Conservation (phyloP, 1,140 invertebrate species). For the Chlorops oryzae region DNA sequence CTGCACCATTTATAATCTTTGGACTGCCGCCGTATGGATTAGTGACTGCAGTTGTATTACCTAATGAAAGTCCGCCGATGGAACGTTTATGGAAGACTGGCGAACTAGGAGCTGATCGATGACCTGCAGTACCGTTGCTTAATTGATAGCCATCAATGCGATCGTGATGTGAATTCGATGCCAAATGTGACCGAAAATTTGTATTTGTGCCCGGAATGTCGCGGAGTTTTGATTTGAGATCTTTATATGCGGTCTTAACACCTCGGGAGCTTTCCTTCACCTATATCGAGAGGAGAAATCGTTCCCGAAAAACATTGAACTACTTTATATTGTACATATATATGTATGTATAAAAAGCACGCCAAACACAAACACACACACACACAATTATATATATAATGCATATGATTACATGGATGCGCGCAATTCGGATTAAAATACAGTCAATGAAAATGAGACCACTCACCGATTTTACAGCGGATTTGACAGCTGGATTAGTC, state of each 20-base stretch:
- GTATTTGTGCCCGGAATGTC: slow-evolving; percentile 46
- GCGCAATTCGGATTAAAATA: too few relatives aligned
- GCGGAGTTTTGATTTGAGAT: slow-evolving; percentile 58
- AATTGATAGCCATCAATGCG: slow-evolving; percentile 43
- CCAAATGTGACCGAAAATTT: slow-evolving; percentile 38
- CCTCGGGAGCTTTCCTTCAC: slow-evolving; percentile 71
- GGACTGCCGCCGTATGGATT: slow-evolving; percentile 19
- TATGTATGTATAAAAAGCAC: too few relatives aligned
- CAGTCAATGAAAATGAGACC: too few relatives aligned
- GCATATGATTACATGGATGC: too few relatives aligned
- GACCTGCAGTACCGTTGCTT: slow-evolving; percentile 46
- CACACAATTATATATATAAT: too few relatives aligned
- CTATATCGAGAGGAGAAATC: too few relatives aligned
- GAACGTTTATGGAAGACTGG: slow-evolving; percentile 51
- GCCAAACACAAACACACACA: too few relatives aligned
- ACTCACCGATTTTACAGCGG: slow-evolving; percentile 73
- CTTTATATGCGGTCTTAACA: slow-evolving; percentile 68
- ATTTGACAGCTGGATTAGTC: slow-evolving; percentile 77
- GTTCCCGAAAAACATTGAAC: too few relatives aligned
- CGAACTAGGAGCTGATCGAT: slow-evolving; percentile 61
- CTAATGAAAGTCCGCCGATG: too few relatives aligned
- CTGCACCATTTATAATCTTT: slow-evolving; percentile 15
- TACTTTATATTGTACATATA: too few relatives aligned
- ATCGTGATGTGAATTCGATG: slow-evolving; percentile 45
- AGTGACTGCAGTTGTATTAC: slow-evolving; percentile 57